Evolutionary conservation across 2,797 vertebrate genomes (phyloP), one percentile per base, ranked within the genome.

Genomic region (Adrianichthys oophorus): DNA sequence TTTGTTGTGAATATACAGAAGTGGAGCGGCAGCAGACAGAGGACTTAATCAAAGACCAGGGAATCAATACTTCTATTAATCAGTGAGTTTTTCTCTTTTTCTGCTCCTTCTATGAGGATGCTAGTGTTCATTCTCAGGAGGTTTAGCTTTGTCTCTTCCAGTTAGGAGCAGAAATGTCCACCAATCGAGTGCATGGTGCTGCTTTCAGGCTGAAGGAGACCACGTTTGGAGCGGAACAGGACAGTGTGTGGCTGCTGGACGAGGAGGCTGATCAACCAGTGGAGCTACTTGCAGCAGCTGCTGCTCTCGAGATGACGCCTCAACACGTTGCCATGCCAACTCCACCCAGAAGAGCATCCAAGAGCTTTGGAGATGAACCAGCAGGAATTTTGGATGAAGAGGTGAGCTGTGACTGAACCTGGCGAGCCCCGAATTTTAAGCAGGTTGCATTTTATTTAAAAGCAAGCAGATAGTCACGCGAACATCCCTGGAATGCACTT

Each of bases 241-340:
- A 83, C 57, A 65, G 53, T 21, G 15, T 66, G 59, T 78, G 60
- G 70, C 73, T 78, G 21, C 65, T 65, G 15, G 85, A 84, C 4
- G 68, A 89, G 52, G 72, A 77, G 24, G 48, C 58, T 0, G 85
- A 52, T 18, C 77, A 19, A 13, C 79, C 76, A 2, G 17, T 19
- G 0, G 76, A 76, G 7, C 29, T 42, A 46, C 59, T 71, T 45
- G 50, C 64, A 12, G 61, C 21, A 4, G 41, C 15, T n/a, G 46
- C 56, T 1, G 21, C 62, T 4, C 32, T 21, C 23, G 92, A 94
- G 70, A 82, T 78, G 78, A 95, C 92, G 1, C 93, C 92, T 63
- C 70, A 63, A 4, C 63, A 48, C 0, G 43, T 56, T 8, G 65
- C 76, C 43, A 65, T 89, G 83, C 68, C 79, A 42, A 26, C 79